Conservation (phyloP, 2,797 vertebrate genomes). For the Botia almorhae region DNA sequence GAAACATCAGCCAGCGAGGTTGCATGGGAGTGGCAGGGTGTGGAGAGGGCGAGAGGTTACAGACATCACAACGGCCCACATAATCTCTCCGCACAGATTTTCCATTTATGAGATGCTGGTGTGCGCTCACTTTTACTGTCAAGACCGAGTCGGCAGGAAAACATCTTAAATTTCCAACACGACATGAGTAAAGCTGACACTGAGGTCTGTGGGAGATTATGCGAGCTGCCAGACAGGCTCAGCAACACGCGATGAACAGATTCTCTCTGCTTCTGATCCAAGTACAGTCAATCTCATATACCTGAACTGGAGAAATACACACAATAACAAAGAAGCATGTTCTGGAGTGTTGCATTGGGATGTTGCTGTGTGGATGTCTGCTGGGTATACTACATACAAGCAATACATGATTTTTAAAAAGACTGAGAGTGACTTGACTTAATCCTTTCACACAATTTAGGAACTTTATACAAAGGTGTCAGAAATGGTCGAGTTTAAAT, state of each 20-base stretch:
- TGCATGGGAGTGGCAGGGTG: conserved; percentile 8
- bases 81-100: conserved; percentile 19
- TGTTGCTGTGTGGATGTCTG: no score
- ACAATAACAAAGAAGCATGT: neutral
- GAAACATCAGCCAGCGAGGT: conserved; percentile 1
- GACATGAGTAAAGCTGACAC: neutral
- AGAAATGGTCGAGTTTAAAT: no score
- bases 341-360: neutral
- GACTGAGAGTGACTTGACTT: no score
- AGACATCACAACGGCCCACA: conserved; percentile 8
- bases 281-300: conserved; percentile 1
- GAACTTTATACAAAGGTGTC: no score
- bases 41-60: neutral
- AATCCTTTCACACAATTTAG: no score
- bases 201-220: conserved; percentile 32
- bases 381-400: no score
- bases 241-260: conserved; percentile 3
- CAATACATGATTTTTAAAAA: no score
- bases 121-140: conserved; percentile 24
- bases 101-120: conserved; percentile 18
- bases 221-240: conserved; percentile 11
- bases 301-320: neutral
- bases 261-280: neutral
- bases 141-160: conserved; percentile 16
- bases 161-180: conserved; percentile 23